Conservation (phyloP, 1,140 invertebrate species). For the Sinonovacula constricta region DNA sequence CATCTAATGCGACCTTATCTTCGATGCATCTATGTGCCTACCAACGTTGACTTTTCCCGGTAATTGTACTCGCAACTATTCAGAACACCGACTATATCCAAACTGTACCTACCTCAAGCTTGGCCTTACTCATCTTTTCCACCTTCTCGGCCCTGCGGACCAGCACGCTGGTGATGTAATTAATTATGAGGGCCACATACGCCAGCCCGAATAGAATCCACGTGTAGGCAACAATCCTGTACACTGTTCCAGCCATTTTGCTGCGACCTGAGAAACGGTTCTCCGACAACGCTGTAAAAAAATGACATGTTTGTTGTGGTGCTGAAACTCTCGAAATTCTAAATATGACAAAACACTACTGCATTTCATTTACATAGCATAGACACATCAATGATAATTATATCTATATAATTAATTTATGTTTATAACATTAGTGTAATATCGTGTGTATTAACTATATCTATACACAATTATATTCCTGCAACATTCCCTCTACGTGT, state of each 20-base stretch:
- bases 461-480: too few relatives aligned
- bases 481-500: too few relatives aligned
- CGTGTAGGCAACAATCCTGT: slow-evolving; percentile 65
- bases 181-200: slow-evolving; percentile 70
- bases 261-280: slow-evolving; percentile 55
- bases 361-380: too few relatives aligned
- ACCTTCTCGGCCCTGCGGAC: slow-evolving; percentile 65
- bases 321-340: too few relatives aligned
- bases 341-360: too few relatives aligned
- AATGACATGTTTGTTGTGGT: too few relatives aligned
- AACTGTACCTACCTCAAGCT: slow-evolving; percentile 62
- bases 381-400: too few relatives aligned
- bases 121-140: slow-evolving; percentile 59
- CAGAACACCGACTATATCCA: neutral
- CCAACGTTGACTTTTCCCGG: neutral
- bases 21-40: too few relatives aligned
- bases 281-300: slow-evolving; percentile 65
- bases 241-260: slow-evolving; percentile 57
- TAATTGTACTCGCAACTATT: neutral
- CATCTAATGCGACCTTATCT: too few relatives aligned
- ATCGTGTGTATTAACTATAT: too few relatives aligned
- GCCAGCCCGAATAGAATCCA: slow-evolving; percentile 73
- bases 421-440: too few relatives aligned
- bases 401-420: too few relatives aligned
- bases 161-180: slow-evolving; percentile 68